These are phyloP conservation scores for Hypsopygia costalis DNA, from an alignment of 2,888 invertebrate genomes.

Conservation along the genomic window DNA sequence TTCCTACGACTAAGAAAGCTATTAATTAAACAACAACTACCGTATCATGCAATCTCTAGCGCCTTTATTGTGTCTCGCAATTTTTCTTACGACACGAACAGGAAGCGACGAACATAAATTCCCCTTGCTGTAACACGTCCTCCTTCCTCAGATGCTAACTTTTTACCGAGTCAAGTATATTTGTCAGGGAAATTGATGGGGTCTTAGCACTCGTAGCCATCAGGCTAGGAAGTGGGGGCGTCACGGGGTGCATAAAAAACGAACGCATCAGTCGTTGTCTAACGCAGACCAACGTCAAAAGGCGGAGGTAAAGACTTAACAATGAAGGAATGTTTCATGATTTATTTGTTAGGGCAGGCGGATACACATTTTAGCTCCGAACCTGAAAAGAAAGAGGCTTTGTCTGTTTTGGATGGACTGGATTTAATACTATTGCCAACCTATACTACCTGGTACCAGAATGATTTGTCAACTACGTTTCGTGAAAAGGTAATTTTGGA, in stretches of 20 bases:
- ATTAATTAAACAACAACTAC: neutral
- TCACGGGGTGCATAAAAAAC: conserved; percentile 20
- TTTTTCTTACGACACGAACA: conserved; percentile 10
- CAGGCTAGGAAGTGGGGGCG: conserved; percentile 14
- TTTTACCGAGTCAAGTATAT: conserved; percentile 28
- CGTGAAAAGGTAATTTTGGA: too few species aligned
- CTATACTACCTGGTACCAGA: too few species aligned
- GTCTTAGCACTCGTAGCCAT: conserved; percentile 22
- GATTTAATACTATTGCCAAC: too few species aligned
- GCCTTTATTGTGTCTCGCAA: conserved; percentile 1
- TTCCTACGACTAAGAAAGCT: neutral
- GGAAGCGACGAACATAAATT: conserved; percentile 27
- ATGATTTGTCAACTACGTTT: too few species aligned
- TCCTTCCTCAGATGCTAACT: conserved; percentile 21
- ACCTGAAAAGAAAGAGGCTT: too few species aligned
- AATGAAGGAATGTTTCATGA: too few species aligned
- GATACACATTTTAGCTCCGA: too few species aligned
- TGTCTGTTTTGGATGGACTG: too few species aligned
- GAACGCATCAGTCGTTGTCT: conserved; percentile 36
- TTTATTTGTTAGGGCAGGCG: too few species aligned
- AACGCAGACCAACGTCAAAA: conserved; percentile 21
- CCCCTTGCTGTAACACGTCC: conserved; percentile 24
- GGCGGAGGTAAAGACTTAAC: neutral
- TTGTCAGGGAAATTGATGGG: conserved; percentile 27
- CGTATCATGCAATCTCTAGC: conserved; percentile 1